Evolutionary conservation across 2,888 invertebrate genomes (phyloP), one percentile per base, ranked within the genome.

Genomic region (Protophormia terraenovae): DNA sequence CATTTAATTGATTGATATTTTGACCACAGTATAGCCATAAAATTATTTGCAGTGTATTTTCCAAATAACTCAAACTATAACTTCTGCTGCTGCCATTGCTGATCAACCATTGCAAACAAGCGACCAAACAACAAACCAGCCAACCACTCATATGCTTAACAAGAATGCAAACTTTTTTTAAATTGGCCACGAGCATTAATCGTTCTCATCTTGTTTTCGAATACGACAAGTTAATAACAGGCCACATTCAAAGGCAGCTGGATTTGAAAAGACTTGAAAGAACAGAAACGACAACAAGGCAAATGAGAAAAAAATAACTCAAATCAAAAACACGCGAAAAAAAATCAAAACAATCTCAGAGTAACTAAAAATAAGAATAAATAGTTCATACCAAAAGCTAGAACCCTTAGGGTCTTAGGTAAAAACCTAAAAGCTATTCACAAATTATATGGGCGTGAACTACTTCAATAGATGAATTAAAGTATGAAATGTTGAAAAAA

Each of bases 131-230:
- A 64, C 60, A 35, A 62, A 22, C 22, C 24, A 78, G 10, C 50
- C 47, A 81, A 69, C 66, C 71, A 77, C 76, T 83, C 84, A 82
- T 71, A 81, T 71, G 83, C 77, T 64, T 73, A 86, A 86, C 83
- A 84, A 84, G 81, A 84, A 86, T 84, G 78, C 86, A 86, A 87
- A 87, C 83, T 87, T 83, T 73, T 80, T 83, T 86, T 84, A 88
- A 90, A 90, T 90, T 90, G 90, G 90, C 90, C 89, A 89, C 89
- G 88, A 90, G 89, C 90, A 90, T 89, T 90, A 90, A 90, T 90
- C 90, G 89, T 89, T 88, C 88, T 89, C 89, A 90, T 90, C 90
- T 90, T 90, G 90, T 89, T 90, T 89, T 89, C 87, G 88, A 89
- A 88, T 88, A 89, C 89, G 89, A 90, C 90, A 90, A 90, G 90